Evolutionary conservation across 2,888 invertebrate species (phyloP).

Genomic region (Choristoneura rosaceana): DNA sequence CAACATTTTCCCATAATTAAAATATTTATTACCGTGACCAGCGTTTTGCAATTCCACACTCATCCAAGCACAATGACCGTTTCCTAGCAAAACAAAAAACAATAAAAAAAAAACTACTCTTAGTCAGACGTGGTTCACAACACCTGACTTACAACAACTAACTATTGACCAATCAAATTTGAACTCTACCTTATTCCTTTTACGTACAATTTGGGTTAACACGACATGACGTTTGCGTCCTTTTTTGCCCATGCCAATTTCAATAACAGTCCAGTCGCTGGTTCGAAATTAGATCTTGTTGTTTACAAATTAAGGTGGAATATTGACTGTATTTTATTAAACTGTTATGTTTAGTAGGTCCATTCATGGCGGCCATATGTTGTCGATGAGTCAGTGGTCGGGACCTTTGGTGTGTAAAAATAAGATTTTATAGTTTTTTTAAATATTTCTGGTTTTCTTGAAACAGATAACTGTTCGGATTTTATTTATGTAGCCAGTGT

Average conservation of each 20-base stretch:
- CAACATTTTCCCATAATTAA: constrained; percentile 6
- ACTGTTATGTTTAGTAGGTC: constrained; percentile 42
- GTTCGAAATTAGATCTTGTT: constrained; percentile 47
- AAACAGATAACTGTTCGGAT: constrained; percentile 27
- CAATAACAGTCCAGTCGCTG: constrained; percentile 35
- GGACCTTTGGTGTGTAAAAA: constrained; percentile 45
- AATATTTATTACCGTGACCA: constrained; percentile 17
- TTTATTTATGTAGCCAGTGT: constrained; percentile 25
- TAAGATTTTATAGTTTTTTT: constrained; percentile 48
- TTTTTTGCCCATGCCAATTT: constrained; percentile 11
- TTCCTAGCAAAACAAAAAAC: constrained; percentile 47
- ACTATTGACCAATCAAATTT: neutral
- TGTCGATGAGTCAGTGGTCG: constrained; percentile 48
- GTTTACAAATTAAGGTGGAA: constrained; percentile 39
- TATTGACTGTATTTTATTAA: constrained; percentile 1
- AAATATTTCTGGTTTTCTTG: constrained; percentile 39
- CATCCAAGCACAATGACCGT: constrained; percentile 48
- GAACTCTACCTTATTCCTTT: neutral
- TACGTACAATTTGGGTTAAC: neutral
- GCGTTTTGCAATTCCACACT: constrained; percentile 35
- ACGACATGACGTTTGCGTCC: neutral
- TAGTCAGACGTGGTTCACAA: constrained; percentile 45
- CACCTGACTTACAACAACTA: constrained; percentile 30
- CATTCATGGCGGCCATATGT: constrained; percentile 49
- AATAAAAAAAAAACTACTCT: constrained; percentile 45